Conservation (phyloP, 92 coral and sea anemone genomes). For the Paramuricea clavata region DNA sequence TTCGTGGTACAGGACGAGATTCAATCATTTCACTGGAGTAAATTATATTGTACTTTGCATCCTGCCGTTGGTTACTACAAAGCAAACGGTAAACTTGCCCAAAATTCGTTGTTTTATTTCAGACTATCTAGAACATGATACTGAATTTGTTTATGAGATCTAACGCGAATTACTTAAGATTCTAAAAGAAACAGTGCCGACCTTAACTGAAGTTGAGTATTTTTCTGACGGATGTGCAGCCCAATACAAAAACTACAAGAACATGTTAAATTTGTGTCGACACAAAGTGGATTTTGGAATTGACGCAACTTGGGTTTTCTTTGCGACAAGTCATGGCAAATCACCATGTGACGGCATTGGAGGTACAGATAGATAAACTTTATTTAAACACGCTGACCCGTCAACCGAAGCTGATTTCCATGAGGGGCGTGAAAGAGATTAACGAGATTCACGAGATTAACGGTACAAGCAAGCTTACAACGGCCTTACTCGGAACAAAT, state of each 20-base stretch:
- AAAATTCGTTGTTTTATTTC: conserved; percentile 45
- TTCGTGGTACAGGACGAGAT: conserved; percentile 56
- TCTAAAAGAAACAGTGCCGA: conserved; percentile 14
- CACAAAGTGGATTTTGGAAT: conserved; percentile 49
- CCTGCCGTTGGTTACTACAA: conserved; percentile 44
- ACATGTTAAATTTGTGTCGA: conserved; percentile 15
- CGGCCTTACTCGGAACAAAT: not conserved
- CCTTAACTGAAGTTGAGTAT: conserved; percentile 18
- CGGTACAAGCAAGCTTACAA: conserved; percentile 39
- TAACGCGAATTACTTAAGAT: not conserved
- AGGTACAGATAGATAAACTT: too few relatives aligned
- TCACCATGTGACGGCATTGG: conserved; percentile 49
- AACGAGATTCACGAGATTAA: conserved; percentile 33
- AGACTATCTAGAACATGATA: conserved; percentile 37
- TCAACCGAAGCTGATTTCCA: too few relatives aligned
- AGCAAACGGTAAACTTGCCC: not conserved
- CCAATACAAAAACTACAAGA: conserved; percentile 54
- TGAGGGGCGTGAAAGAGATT: too few relatives aligned
- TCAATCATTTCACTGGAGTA: conserved; percentile 43
- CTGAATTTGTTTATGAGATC: conserved; percentile 26
- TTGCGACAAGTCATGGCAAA: too few relatives aligned
- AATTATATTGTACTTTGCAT: conserved; percentile 32
- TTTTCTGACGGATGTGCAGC: conserved; percentile 56
- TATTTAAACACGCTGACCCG: too few relatives aligned
- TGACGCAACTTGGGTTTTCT: conserved; percentile 32